phyloP scores from a whole-genome alignment of 2,797 vertebrate species.

The Karalla daura region DNA sequence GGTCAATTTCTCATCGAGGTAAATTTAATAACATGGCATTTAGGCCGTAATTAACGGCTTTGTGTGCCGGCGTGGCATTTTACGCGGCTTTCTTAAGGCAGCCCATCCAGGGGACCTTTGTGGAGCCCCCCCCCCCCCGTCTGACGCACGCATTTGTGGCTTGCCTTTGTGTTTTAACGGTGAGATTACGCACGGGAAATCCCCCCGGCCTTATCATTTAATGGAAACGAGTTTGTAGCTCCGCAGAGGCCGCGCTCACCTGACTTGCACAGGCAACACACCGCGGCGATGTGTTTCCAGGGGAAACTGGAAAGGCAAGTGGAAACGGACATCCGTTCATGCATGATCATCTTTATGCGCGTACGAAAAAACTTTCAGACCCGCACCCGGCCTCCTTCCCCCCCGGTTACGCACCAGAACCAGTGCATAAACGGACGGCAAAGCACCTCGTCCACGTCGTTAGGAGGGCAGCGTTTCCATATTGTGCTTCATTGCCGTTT shows the following conservation, averaged over 20 bases:
- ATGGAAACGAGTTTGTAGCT: slow-evolving; percentile 49
- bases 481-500: slow-evolving; percentile 63
- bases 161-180: slow-evolving; percentile 31
- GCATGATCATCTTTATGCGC: slow-evolving; percentile 28
- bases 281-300: slow-evolving; percentile 7
- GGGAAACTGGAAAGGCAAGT: slow-evolving; percentile 26
- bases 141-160: slow-evolving; percentile 24
- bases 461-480: slow-evolving; percentile 53
- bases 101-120: slow-evolving; percentile 28
- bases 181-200: slow-evolving; percentile 42
- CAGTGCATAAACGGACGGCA: slow-evolving; percentile 23
- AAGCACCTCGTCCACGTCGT: slow-evolving; percentile 44
- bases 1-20: slow-evolving; percentile 46
- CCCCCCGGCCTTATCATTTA: slow-evolving; percentile 48
- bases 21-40: slow-evolving; percentile 63
- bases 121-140: not conserved
- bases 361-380: slow-evolving; percentile 33
- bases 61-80: slow-evolving; percentile 28
- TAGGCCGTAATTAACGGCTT: slow-evolving; percentile 54
- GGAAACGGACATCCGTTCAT: slow-evolving; percentile 47
- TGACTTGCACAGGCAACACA: slow-evolving; percentile 20
- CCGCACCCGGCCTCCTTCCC: not conserved
- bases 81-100: slow-evolving; percentile 6
- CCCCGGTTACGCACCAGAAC: slow-evolving; percentile 28
- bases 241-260: slow-evolving; percentile 30